Evolutionary conservation across 2,797 vertebrate genomes (phyloP).

Genomic region (Phoxinus dragarum): DNA sequence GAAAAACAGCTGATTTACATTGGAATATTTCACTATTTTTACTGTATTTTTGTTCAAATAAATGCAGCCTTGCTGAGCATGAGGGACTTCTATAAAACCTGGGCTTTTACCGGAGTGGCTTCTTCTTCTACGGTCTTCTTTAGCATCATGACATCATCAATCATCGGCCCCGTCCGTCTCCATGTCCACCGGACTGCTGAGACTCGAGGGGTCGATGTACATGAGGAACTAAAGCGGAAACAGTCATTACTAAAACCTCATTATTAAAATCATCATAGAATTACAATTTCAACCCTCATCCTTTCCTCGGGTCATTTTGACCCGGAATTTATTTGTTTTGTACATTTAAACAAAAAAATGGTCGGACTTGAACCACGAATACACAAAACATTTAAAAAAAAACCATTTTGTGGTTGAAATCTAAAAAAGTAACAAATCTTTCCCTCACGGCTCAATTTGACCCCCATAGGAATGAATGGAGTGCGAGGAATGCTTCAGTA

Average conservation of each 20-base stretch:
- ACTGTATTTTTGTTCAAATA: neutral
- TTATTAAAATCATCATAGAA: too few relatives aligned
- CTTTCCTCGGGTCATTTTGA: too few relatives aligned
- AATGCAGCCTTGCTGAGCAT: neutral
- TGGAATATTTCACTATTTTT: rapidly evolving
- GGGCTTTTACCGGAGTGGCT: conserved; percentile 85
- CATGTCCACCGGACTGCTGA: conserved; percentile 90
- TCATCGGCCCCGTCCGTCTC: conserved; percentile 91
- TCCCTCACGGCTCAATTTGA: too few relatives aligned
- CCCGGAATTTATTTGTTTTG: too few relatives aligned
- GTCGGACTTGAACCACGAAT: too few relatives aligned
- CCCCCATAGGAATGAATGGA: too few relatives aligned
- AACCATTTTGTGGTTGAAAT: too few relatives aligned
- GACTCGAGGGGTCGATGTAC: conserved; percentile 80
- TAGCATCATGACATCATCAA: conserved; percentile 89
- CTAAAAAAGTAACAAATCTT: too few relatives aligned
- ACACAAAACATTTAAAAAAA: neutral
- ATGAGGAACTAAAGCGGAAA: conserved; percentile 81
- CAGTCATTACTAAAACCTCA: neutral
- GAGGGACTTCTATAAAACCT: neutral
- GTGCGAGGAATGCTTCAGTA: too few relatives aligned
- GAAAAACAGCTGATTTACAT: too few relatives aligned
- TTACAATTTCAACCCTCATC: too few relatives aligned
- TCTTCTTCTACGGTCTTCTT: conserved; percentile 90
- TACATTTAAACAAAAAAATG: too few relatives aligned